These are phyloP conservation scores for Alectura lathami DNA, from an alignment of 2,113 vertebrate genomes.

Conservation along the genomic window DNA sequence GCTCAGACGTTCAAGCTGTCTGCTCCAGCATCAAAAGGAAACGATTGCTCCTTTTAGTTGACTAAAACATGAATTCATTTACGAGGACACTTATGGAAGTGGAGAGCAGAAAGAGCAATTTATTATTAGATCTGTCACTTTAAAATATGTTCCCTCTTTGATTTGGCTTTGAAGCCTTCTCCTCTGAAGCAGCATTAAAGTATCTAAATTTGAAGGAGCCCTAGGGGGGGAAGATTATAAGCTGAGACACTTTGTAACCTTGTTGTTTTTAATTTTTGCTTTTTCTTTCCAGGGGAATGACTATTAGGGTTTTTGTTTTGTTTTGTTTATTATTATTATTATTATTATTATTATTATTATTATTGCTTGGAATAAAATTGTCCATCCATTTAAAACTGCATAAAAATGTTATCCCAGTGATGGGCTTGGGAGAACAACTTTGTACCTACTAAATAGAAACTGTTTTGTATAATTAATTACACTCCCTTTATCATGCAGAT, in stretches of 20 bases:
- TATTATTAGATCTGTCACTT: constrained; percentile 58
- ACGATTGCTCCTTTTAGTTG: constrained; percentile 15
- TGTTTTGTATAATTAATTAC: not conserved
- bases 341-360: no score
- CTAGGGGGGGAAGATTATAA: constrained; percentile 63
- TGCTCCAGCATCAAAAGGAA: constrained; percentile 42
- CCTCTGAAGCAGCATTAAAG: constrained; percentile 47
- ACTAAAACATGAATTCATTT: constrained; percentile 57
- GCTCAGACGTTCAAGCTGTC: constrained; percentile 27
- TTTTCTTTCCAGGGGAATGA: not conserved
- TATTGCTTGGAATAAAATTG: constrained; percentile 30
- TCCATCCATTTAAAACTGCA: constrained; percentile 5
- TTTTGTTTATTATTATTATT: no score
- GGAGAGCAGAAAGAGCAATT: constrained; percentile 57
- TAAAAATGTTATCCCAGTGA: not conserved
- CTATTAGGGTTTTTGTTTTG: not conserved
- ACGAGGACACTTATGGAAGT: constrained; percentile 50
- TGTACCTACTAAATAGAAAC: not conserved
- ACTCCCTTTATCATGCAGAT: not conserved
- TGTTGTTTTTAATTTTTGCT: not conserved
- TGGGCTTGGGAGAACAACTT: not conserved
- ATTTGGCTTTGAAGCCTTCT: constrained; percentile 56
- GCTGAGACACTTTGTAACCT: constrained; percentile 56
- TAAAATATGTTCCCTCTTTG: constrained; percentile 47
- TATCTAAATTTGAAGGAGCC: constrained; percentile 42